phyloP scores from a whole-genome alignment of 2,797 vertebrate species.

The Microcaecilia unicolor region DNA sequence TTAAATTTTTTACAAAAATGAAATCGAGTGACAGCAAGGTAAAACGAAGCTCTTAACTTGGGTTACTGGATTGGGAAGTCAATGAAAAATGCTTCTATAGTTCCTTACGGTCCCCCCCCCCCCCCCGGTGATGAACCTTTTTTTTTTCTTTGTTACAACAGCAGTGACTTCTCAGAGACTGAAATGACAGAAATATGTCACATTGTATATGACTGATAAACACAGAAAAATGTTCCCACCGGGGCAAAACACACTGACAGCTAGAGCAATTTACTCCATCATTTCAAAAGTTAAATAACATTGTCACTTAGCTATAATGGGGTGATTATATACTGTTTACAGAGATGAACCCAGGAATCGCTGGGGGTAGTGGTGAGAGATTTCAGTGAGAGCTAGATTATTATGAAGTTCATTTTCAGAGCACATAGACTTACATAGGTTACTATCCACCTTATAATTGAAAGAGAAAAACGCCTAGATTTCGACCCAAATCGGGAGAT shows the following conservation, averaged over 20 bases:
- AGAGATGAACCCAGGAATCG: neutral
- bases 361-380: neutral
- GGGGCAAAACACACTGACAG: neutral
- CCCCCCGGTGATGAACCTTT: neutral
- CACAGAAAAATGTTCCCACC: neutral
- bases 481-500: too few relatives aligned
- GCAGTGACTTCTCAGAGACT: neutral
- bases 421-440: too few relatives aligned
- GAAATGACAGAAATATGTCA: neutral
- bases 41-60: conserved; percentile 44
- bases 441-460: too few relatives aligned
- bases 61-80: conserved; percentile 28
- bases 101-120: conserved; percentile 17
- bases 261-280: neutral
- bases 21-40: conserved; percentile 31
- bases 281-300: neutral
- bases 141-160: neutral
- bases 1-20: conserved; percentile 34
- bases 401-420: too few relatives aligned
- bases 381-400: too few relatives aligned
- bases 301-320: neutral
- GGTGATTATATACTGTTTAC: too few relatives aligned
- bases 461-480: too few relatives aligned
- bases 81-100: conserved; percentile 31
- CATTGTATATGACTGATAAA: neutral